phyloP scores from a whole-genome alignment of 2,797 vertebrate species.

The Periparus ater region DNA sequence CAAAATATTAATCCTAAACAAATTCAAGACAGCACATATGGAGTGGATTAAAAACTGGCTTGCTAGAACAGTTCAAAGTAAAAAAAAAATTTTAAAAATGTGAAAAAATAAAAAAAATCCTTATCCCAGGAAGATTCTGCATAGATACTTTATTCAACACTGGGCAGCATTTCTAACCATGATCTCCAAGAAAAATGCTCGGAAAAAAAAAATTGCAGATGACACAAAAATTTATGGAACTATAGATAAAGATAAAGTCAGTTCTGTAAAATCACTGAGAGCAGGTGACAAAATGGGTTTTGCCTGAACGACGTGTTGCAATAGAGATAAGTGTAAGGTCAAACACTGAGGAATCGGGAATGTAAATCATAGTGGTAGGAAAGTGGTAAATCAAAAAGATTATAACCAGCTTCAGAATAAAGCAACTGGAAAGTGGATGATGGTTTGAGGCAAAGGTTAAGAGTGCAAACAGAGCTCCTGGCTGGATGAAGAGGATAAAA shows the following conservation, averaged over 20 bases:
- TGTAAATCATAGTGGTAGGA: neutral
- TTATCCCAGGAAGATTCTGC: neutral
- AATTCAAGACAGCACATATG: neutral
- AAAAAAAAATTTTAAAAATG: neutral
- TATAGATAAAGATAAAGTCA: conserved; percentile 20
- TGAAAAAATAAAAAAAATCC: neutral
- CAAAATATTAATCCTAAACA: neutral
- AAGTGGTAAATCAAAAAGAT: conserved; percentile 13
- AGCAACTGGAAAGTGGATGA: conserved; percentile 11
- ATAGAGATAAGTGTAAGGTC: conserved; percentile 19
- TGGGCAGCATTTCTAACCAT: neutral
- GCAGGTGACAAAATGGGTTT: neutral
- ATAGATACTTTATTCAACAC: neutral
- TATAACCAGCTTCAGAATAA: neutral
- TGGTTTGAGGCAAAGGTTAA: neutral
- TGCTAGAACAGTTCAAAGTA: neutral
- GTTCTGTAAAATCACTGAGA: neutral
- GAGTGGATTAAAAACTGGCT: neutral
- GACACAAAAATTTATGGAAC: conserved; percentile 17
- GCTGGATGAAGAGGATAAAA: neutral
- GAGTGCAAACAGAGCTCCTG: neutral
- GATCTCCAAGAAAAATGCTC: neutral
- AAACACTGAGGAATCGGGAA: neutral
- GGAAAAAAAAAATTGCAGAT: neutral
- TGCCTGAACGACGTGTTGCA: conserved; percentile 1